A percentile compares a stretch with the other conserved stretches of the same genome.
phyloP scores from a whole-genome alignment of 2,113 vertebrate genomes.

The Platysteira castanea region DNA sequence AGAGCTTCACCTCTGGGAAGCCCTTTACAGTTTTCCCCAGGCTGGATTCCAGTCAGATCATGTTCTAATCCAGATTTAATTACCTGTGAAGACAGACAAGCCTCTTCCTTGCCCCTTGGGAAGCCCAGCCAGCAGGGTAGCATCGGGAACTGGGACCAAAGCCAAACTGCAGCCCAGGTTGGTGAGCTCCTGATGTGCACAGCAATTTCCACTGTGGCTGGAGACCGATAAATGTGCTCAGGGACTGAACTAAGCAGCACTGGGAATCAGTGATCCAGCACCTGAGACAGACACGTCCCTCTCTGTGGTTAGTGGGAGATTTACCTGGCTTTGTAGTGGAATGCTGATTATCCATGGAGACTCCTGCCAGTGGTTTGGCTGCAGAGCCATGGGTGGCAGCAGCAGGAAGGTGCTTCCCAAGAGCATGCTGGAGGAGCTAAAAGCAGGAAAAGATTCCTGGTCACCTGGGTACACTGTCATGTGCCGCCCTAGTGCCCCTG shows the following conservation, averaged over 20 bases:
- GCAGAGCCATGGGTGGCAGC: neutral
- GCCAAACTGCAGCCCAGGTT: neutral
- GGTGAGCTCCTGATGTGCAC: neutral
- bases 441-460: neutral
- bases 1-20: neutral
- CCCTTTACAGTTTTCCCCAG: neutral
- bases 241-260: neutral
- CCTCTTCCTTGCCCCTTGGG: neutral
- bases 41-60: neutral
- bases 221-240: neutral
- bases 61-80: constrained; percentile 27
- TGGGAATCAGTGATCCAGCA: neutral
- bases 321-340: neutral
- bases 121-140: neutral
- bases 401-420: neutral
- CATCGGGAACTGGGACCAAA: neutral
- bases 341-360: neutral
- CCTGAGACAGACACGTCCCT: neutral
- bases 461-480: neutral
- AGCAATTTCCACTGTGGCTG: neutral
- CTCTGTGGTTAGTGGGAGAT: fast-evolving
- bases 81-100: constrained; percentile 38
- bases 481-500: neutral
- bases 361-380: neutral
- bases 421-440: neutral